phyloP scores from a whole-genome alignment of 2,797 vertebrate genomes.

The Avahi laniger region DNA sequence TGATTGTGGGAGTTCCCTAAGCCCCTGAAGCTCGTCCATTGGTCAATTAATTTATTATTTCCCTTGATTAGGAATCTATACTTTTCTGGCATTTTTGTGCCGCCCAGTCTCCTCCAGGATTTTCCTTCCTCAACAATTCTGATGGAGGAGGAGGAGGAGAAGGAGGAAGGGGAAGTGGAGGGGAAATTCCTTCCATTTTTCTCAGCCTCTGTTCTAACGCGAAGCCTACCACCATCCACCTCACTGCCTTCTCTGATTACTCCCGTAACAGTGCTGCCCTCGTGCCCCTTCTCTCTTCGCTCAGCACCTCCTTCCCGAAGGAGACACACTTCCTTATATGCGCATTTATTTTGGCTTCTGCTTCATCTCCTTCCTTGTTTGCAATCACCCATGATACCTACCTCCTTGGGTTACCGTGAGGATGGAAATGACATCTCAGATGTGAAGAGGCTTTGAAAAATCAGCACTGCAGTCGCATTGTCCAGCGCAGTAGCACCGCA shows the following conservation, averaged over 20 bases:
- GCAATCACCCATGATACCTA: background rate
- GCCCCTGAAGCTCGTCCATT: background rate
- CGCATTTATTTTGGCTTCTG: background rate
- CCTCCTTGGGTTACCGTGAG: background rate
- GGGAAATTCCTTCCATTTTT: background rate
- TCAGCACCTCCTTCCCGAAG: background rate
- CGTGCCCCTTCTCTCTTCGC: background rate
- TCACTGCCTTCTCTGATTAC: background rate
- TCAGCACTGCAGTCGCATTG: background rate
- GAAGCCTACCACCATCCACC: background rate
- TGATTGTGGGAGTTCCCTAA: background rate
- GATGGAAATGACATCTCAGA: conserved; percentile 33
- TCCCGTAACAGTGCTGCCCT: background rate
- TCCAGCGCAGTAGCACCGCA: fast-evolving
- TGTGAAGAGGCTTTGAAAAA: background rate
- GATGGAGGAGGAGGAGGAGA: background rate
- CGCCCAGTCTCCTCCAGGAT: background rate
- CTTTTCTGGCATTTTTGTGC: background rate
- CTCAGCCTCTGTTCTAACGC: background rate
- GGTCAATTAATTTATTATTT: background rate
- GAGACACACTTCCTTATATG: background rate
- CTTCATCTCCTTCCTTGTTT: conserved; percentile 5
- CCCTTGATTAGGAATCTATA: background rate
- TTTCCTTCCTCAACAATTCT: background rate
- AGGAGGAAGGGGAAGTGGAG: background rate